Evolutionary conservation across 2,113 vertebrate species (phyloP).

Genomic region (Shinisaurus crocodilurus): DNA sequence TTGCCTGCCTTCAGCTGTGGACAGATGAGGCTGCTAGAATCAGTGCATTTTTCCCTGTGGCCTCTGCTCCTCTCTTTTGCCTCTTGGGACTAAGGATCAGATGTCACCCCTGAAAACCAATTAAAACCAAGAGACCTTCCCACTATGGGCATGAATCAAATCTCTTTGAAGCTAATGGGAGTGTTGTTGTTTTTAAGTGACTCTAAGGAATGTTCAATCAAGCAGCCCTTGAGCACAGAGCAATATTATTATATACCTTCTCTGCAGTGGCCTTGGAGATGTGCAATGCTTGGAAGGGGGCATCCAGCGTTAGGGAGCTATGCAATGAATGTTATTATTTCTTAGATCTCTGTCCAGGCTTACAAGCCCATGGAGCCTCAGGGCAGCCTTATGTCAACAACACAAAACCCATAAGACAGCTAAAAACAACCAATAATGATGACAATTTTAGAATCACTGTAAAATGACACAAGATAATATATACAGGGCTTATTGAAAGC

Average conservation of each 20-base stretch:
- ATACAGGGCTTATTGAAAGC: neutral
- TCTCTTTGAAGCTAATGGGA: neutral
- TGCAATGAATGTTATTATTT: neutral
- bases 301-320: neutral
- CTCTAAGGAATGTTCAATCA: constrained; percentile 28
- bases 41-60: constrained; percentile 36
- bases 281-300: neutral
- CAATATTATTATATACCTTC: neutral
- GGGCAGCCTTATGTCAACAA: neutral
- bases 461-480: neutral
- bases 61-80: constrained; percentile 17
- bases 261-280: neutral
- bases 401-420: neutral
- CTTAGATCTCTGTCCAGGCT: neutral
- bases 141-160: constrained; percentile 34
- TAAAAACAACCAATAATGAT: neutral
- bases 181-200: neutral
- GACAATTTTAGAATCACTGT: neutral
- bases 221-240: neutral
- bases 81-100: constrained; percentile 64
- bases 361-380: neutral
- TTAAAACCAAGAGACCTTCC: constrained; percentile 55
- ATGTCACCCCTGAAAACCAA: constrained; percentile 49
- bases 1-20: constrained; percentile 50
- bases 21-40: constrained; percentile 63